These are phyloP conservation scores for Cataglyphis livida DNA, from an alignment of 2,888 invertebrate genomes.

Conservation along the genomic window DNA sequence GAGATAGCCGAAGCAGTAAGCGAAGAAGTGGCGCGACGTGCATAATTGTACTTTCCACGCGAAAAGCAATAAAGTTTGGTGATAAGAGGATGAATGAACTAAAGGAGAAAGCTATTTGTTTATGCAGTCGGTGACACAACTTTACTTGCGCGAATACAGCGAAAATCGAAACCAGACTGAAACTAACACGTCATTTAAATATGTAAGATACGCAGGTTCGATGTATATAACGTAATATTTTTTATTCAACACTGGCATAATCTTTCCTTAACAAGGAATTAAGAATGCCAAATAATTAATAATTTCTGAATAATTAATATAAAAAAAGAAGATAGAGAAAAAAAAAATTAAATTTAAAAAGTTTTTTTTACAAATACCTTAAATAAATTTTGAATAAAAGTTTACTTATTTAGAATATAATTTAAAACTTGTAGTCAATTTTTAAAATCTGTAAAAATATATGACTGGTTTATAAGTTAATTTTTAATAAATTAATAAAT, in stretches of 20 bases:
- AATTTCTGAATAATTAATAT: conserved; percentile 3
- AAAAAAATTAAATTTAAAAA: background rate
- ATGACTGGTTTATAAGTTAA: background rate
- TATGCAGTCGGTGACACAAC: conserved; percentile 47
- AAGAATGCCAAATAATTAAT: background rate
- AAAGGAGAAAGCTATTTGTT: conserved; percentile 48
- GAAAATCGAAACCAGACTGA: conserved; percentile 34
- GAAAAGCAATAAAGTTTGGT: conserved; percentile 53
- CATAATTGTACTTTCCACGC: conserved; percentile 61
- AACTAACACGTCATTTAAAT: conserved; percentile 12
- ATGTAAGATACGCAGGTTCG: background rate
- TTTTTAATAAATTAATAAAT: no score
- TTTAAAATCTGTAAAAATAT: background rate
- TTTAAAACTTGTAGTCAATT: background rate
- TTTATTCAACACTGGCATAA: background rate
- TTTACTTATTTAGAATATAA: background rate
- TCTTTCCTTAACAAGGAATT: background rate
- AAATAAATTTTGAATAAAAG: background rate
- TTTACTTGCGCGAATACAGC: background rate
- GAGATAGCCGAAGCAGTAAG: conserved; percentile 10
- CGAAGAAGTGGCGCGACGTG: background rate
- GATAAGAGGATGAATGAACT: conserved; percentile 20
- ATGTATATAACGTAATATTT: background rate
- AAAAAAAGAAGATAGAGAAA: background rate
- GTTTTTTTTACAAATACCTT: background rate